Base-by-base conservation (phyloP, 2,797 vertebrate genomes). In the Rhinatrema bivittatum region DNA sequence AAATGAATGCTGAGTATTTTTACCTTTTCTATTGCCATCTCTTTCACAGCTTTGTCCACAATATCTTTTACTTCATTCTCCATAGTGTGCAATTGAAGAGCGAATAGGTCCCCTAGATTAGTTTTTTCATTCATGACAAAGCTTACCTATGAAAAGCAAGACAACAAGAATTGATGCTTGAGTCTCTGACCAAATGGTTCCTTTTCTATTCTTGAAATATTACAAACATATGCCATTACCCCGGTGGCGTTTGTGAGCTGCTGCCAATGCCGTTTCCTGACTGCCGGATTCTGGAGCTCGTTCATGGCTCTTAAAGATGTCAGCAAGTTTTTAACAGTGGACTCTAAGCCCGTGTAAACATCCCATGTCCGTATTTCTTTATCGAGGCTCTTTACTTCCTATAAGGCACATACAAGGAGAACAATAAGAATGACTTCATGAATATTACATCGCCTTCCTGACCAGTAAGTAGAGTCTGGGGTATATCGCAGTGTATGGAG, bases 1-100 rank as follows among this genome's bases (percentile, higher is more conserved):
- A n/a, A n/a, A n/a, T n/a, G n/a, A n/a, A n/a, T n/a, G n/a, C n/a
- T n/a, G n/a, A n/a, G n/a, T n/a, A n/a, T n/a, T n/a, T 18, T 20
- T 16, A 64, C 62, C 47, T 66, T 78, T 61, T 72, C 57, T 20
- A 69, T 62, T 51, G 61, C n/a, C n/a, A n/a, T n/a, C n/a, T n/a
- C n/a, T n/a, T n/a, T n/a, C n/a, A n/a, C n/a, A n/a, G n/a, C n/a
- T 67, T 91, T 87, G 62, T 85, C 80, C 46, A 87, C 71, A 19
- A 83, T 88, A 56, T 72, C 75, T 62, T 87, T 84, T 27, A 87
- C 77, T 65, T 90, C 85, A 16, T 87, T 84, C 64, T 87, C 78
- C 10, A 88, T 74, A 22, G 73, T 79, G 19, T 82, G 76, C 38
- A 87, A 76, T 19, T 88, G 84, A 46, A 90, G 68, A 65, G 78